These are phyloP conservation scores for Hirtodrosophila trivittata DNA, from an alignment of 2,888 invertebrate genomes.

Conservation along the genomic window DNA sequence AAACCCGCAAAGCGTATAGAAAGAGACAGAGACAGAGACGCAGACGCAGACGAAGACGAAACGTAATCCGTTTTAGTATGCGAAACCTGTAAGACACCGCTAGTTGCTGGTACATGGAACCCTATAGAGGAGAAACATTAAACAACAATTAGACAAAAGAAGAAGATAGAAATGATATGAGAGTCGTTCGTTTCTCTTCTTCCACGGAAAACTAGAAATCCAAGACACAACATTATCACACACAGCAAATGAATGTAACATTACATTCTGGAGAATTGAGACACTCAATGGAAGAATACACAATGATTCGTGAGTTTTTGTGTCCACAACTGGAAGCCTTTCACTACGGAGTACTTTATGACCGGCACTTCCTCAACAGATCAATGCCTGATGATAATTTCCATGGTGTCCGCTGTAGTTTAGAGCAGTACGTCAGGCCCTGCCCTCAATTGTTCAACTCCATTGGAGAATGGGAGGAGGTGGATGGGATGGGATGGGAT, in stretches of 20 bases:
- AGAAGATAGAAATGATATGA: conserved; percentile 4
- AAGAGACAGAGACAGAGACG: neutral
- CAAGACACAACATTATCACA: no score
- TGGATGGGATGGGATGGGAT: neutral
- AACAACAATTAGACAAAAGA: conserved; percentile 27
- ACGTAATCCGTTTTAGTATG: conserved; percentile 35
- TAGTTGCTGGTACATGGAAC: neutral
- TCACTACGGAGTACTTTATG: no score
- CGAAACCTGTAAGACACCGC: conserved; percentile 22
- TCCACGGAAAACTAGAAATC: no score
- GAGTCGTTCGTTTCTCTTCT: neutral
- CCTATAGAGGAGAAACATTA: conserved; percentile 7
- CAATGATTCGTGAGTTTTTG: no score
- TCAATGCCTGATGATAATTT: neutral
- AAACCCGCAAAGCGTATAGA: neutral
- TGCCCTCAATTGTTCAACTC: conserved; percentile 1
- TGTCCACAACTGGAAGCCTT: no score
- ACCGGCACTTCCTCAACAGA: neutral
- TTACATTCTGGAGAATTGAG: no score
- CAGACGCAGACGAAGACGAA: neutral
- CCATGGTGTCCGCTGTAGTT: neutral
- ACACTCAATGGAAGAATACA: no score
- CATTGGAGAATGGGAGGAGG: neutral
- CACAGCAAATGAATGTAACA: no score
- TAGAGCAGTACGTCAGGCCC: neutral